phyloP scores from a whole-genome alignment of 1,140 invertebrate species.

The Tetragnatha versicolor region DNA sequence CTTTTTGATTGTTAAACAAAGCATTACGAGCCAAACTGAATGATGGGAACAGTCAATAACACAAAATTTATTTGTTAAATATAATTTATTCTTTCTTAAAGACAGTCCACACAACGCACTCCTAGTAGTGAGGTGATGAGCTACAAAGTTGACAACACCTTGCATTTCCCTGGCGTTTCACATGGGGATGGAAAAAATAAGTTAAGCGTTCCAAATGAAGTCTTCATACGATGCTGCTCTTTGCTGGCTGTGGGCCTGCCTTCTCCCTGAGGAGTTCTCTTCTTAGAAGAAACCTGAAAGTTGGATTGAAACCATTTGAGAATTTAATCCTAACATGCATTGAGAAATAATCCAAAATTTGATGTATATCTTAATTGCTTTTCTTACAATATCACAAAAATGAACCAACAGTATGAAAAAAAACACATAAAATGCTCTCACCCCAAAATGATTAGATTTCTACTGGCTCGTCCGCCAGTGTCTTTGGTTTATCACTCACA shows the following conservation, averaged over 20 bases:
- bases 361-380: background rate
- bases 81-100: too few relatives aligned
- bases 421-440: slow-evolving; percentile 13
- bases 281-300: slow-evolving; percentile 10
- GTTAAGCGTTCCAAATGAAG: background rate
- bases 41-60: too few relatives aligned
- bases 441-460: slow-evolving; percentile 37
- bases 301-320: background rate
- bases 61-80: too few relatives aligned
- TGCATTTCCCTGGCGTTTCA: background rate
- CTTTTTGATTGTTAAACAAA: too few relatives aligned
- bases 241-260: background rate
- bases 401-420: too few relatives aligned
- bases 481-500: slow-evolving; percentile 1
- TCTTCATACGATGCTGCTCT: background rate
- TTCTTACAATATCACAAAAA: too few relatives aligned
- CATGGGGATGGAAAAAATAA: too few relatives aligned
- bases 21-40: too few relatives aligned
- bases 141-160: slow-evolving; percentile 9
- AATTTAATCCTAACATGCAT: background rate
- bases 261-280: background rate
- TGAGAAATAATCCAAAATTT: background rate
- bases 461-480: background rate
- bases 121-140: background rate
- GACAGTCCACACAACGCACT: background rate